These are phyloP conservation scores for Ceratothoa steindachneri DNA, from an alignment of 2,888 invertebrate species.

Conservation along the genomic window DNA sequence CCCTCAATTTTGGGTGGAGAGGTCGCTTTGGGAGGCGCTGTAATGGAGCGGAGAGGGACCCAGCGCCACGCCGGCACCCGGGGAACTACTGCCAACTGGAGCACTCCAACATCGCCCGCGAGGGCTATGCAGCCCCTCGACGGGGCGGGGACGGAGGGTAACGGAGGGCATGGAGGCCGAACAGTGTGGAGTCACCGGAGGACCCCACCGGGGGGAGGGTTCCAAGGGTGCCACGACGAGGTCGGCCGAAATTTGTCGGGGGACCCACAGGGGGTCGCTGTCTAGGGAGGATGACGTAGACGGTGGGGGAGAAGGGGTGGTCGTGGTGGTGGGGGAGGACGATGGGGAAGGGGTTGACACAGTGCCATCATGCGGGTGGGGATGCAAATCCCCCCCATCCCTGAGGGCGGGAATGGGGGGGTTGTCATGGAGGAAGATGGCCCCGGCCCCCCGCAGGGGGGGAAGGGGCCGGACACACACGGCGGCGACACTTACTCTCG, in stretches of 20 bases:
- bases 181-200: background rate
- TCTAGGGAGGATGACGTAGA: constrained; percentile 14
- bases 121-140: background rate
- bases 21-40: constrained; percentile 35
- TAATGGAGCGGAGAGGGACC: too few species aligned
- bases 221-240: background rate
- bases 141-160: background rate
- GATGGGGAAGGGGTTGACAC: background rate
- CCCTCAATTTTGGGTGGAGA: too few species aligned
- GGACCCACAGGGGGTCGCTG: constrained; percentile 34
- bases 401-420: background rate
- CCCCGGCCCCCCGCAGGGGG: background rate
- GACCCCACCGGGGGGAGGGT: background rate
- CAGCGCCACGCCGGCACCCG: too few species aligned
- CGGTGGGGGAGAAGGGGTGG: constrained; percentile 12
- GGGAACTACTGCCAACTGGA: too few species aligned
- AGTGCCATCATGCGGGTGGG: background rate
- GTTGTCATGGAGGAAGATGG: background rate
- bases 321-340: background rate
- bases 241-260: background rate
- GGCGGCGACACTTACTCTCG: constrained; percentile 36
- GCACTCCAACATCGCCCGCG: background rate
- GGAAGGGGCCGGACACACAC: background rate
- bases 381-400: background rate
- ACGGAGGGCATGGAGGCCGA: background rate